Evolutionary conservation across 2,797 vertebrate species (phyloP), one percentile per base, ranked within the genome.

Genomic region (Pipistrellus pygmaeus): DNA sequence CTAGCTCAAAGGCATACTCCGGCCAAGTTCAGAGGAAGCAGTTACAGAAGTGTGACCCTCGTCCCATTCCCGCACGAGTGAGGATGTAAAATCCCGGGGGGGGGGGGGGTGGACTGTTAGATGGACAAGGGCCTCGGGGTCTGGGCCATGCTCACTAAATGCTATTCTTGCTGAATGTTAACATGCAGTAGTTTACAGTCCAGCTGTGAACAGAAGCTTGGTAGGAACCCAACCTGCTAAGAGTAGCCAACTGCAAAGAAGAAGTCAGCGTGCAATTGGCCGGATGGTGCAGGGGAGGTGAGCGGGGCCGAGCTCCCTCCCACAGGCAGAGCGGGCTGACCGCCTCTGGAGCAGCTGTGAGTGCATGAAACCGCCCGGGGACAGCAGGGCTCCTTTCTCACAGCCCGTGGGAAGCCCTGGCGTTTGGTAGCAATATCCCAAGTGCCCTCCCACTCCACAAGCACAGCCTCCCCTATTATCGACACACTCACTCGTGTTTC

Each of bases 361-460:
- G 53, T 30, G 18, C 41, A 80, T 41, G 57, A 60, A 60, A 30
- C 53, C 7, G 10, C 53, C 53, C 57, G 12, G 11, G 3, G 32
- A 32, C 48, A 35, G 32, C 48, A 35, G 6, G 9, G 14, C 75
- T 77, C 12, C 1, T 53, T 53, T 77, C 32, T 53, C 6, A 35
- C 15, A 8, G n/a, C 53, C 48, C 48, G 48, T 35, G n/a, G 48
- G 12, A 77, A 48, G n/a, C n/a, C 75, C 75, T 55, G 13, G 68
- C 14, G 20, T 55, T 6, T 4, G 6, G 75, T 53, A 35, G 32
- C 48, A 23, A 23, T 76, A 35, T 64, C 27, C 72, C 78, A 18
- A 14, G 21, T 3, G 27, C 25, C n/a, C 15, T 30, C 48, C 12
- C 25, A 0, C 4, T 55, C 27, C 60, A 27, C 17, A 4, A 1